Base-by-base conservation (phyloP, 2,888 invertebrate genomes). In the Chloroclysta siterata region DNA sequence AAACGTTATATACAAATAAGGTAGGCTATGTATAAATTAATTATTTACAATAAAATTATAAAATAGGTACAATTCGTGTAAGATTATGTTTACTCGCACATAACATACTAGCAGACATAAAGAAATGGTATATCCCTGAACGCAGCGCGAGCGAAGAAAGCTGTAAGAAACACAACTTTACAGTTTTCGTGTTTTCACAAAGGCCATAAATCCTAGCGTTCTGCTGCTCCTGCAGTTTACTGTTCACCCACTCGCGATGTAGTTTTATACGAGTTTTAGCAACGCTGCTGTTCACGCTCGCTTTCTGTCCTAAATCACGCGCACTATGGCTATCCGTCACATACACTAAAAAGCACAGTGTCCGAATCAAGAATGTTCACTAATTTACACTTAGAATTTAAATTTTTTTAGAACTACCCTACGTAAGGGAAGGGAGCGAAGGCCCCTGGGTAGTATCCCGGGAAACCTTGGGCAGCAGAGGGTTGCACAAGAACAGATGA, bases 391-490 rank as follows among this genome's bases (percentile, higher is more conserved):
- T 52, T 17, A 22, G 7, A 39, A n/a, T 14, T 33, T 22, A 51
- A 28, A 2, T 47, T 50, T 15, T 62, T 48, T 42, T 50, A 61
- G 11, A 65, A 62, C 94, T 95, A 95, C 81, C 97, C 96, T 72
- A 97, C 95, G 82, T 94, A 97, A 4, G 96, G 96, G 83, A 94
- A 97, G 17, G 95, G 95, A 17, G 95, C 95, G 81, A 95, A 97
- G 13, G 96, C 96, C 15, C 95, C 94, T 22, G 96, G 97, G 88
- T 94, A 97, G 83, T 94, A 97, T 63, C 97, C 97, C 0, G 96
- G 97, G 82, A 94, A 97, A 11, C 95, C 94, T 15, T 42, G 58
- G 14, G 65, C 54, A 14, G 95, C 95, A 55, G 95, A 94, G 7
- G 95, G 95, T 73, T 96, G 96, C 15, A 97, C 94, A 2, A 97